Evolutionary conservation across 2,113 vertebrate species (phyloP).

Genomic region (Syngnathus floridae): DNA sequence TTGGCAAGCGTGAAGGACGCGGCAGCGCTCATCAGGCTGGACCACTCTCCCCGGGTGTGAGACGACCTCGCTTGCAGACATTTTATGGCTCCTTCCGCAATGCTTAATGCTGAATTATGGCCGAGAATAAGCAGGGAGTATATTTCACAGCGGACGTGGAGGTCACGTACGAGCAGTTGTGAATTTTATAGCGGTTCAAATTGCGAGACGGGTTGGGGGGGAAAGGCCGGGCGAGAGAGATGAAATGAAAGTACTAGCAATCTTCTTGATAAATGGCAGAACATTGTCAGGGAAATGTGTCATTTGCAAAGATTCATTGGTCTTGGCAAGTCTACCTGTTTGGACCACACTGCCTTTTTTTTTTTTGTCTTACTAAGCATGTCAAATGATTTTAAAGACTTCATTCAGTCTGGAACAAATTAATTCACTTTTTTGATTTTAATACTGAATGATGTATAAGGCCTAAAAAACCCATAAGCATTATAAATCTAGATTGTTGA

Average conservation of each 20-base stretch:
- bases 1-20: constrained; percentile 57
- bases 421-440: not conserved
- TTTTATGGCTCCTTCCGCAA: constrained; percentile 53
- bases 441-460: not conserved
- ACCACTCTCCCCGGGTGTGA: constrained; percentile 50
- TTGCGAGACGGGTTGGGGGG: constrained; percentile 10
- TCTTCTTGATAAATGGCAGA: constrained; percentile 45
- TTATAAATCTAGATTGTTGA: too few species aligned
- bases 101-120: constrained; percentile 54
- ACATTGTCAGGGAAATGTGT: constrained; percentile 35
- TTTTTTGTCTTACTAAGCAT: not conserved
- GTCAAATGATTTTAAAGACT: not conserved
- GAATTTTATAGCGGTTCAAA: constrained; percentile 41
- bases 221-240: constrained; percentile 11
- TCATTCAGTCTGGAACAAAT: not conserved
- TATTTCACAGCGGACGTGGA: constrained; percentile 47
- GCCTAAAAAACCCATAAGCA: too few species aligned
- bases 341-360: constrained; percentile 3
- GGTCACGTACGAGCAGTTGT: constrained; percentile 53
- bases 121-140: constrained; percentile 41
- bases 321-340: constrained; percentile 31
- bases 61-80: constrained; percentile 40
- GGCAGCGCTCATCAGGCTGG: constrained; percentile 29
- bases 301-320: constrained; percentile 34
- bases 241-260: constrained; percentile 50